phyloP scores from a whole-genome alignment of 2,113 vertebrate species.

The Cyprinodon brontotheroides region DNA sequence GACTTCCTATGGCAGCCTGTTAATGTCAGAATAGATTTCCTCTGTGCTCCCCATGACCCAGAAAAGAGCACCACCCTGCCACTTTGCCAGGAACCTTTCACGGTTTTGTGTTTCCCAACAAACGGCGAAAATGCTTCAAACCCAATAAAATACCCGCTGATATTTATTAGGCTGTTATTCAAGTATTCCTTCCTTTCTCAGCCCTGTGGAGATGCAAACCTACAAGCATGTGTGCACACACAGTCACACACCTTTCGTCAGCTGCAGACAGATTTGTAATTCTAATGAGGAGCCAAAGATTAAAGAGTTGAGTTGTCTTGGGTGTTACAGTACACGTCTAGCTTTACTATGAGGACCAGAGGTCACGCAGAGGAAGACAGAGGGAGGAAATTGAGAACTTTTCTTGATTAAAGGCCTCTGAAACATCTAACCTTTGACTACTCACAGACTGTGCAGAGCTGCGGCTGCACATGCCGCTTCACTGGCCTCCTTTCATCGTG shows the following conservation, averaged over 20 bases:
- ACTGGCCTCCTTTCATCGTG: slow-evolving; percentile 29
- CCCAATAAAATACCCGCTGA: slow-evolving; percentile 80
- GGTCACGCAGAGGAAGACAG: slow-evolving; percentile 71
- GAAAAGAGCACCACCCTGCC: slow-evolving; percentile 80
- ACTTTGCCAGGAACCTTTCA: slow-evolving; percentile 78
- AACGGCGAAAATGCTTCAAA: slow-evolving; percentile 80
- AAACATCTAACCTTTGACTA: slow-evolving; percentile 81
- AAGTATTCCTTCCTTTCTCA: slow-evolving; percentile 71
- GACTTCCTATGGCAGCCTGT: slow-evolving; percentile 85
- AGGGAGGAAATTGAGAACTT: slow-evolving; percentile 77
- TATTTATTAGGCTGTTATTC: slow-evolving; percentile 82
- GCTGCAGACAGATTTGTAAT: slow-evolving; percentile 76
- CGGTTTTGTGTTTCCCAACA: slow-evolving; percentile 81
- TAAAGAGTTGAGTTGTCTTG: slow-evolving; percentile 73
- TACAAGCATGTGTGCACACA: slow-evolving; percentile 16
- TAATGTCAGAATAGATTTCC: slow-evolving; percentile 83
- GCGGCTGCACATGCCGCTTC: slow-evolving; percentile 42
- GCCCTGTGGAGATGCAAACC: slow-evolving; percentile 55
- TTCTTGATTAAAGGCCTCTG: slow-evolving; percentile 81
- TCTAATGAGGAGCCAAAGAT: slow-evolving; percentile 80
- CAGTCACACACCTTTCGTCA: slow-evolving; percentile 60
- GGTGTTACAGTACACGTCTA: slow-evolving; percentile 77
- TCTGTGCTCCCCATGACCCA: slow-evolving; percentile 75
- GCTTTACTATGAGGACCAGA: slow-evolving; percentile 67
- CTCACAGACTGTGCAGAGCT: slow-evolving; percentile 46